Percentiles rank a stretch among this genome's conserved stretches.
phyloP scores from a whole-genome alignment of 2,888 invertebrate species.

The Synanthedon myopaeformis region DNA sequence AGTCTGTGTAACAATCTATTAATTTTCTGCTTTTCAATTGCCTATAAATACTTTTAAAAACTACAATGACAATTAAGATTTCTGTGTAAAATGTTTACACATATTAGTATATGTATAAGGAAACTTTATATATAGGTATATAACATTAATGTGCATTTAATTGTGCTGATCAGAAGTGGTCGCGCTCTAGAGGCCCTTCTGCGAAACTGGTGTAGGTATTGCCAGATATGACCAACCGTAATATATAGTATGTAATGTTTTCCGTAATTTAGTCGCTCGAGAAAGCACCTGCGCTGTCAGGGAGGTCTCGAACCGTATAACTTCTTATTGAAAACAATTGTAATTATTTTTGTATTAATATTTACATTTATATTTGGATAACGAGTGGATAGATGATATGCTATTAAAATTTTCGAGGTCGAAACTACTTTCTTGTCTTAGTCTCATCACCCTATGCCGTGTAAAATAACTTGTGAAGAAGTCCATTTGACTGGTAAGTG shows the following conservation, averaged over 20 bases:
- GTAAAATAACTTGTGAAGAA: too few relatives aligned
- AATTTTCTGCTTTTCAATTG: not conserved
- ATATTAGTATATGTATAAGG: not conserved
- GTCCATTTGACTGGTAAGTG: too few relatives aligned
- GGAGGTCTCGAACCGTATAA: constrained; percentile 21
- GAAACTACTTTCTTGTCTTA: too few relatives aligned
- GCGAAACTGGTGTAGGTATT: not conserved
- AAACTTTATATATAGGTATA: not conserved
- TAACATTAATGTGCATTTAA: constrained; percentile 11
- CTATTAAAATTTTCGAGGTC: too few relatives aligned
- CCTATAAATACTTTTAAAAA: not conserved
- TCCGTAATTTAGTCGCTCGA: not conserved
- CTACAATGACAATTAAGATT: not conserved
- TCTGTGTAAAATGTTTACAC: not conserved
- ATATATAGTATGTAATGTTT: not conserved
- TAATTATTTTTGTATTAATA: not conserved
- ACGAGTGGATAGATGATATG: too few relatives aligned
- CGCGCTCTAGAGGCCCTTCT: constrained; percentile 1
- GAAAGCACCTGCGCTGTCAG: constrained; percentile 19
- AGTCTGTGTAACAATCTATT: too few relatives aligned
- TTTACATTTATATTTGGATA: not conserved
- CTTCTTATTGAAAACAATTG: constrained; percentile 26
- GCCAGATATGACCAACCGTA: not conserved
- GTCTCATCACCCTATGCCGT: too few relatives aligned
- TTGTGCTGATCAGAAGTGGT: constrained; percentile 4